A percentile compares a stretch with the other conserved stretches of the same genome.
These are phyloP conservation scores for Smithornis capensis DNA, from an alignment of 2,113 vertebrate genomes.

Conservation along the genomic window DNA sequence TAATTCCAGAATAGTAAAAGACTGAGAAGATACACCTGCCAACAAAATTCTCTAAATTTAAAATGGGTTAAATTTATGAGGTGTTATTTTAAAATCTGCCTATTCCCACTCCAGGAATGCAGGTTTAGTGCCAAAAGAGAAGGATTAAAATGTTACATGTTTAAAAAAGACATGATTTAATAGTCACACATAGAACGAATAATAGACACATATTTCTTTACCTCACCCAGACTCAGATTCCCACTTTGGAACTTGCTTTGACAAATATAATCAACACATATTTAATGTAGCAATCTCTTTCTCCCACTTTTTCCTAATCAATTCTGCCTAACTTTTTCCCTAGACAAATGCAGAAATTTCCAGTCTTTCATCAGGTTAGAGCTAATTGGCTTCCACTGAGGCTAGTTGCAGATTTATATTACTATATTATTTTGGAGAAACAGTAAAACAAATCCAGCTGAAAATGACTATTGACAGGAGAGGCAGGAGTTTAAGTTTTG, in stretches of 20 bases:
- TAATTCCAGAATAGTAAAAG: not conserved
- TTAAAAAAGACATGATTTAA: not conserved
- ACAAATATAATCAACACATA: not conserved
- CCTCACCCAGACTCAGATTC: not conserved
- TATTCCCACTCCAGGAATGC: conserved; percentile 29
- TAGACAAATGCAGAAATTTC: not conserved
- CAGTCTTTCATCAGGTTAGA: not conserved
- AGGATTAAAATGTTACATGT: not conserved
- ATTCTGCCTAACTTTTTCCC: not conserved
- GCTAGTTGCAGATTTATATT: not conserved
- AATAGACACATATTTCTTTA: not conserved
- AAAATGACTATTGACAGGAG: not conserved
- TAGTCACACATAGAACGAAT: not conserved
- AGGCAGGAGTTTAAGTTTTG: not conserved
- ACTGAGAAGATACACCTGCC: not conserved
- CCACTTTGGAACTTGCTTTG: not conserved
- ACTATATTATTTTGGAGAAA: not conserved
- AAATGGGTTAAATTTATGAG: not conserved
- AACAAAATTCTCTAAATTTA: not conserved
- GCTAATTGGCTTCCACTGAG: not conserved
- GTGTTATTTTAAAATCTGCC: conserved; percentile 23
- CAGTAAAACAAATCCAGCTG: not conserved
- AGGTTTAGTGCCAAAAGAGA: not conserved
- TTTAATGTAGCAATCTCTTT: not conserved
- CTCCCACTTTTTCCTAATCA: not conserved